These are phyloP conservation scores for Phylloscopus trochilus DNA, from an alignment of 2,113 vertebrate species.

Conservation along the genomic window DNA sequence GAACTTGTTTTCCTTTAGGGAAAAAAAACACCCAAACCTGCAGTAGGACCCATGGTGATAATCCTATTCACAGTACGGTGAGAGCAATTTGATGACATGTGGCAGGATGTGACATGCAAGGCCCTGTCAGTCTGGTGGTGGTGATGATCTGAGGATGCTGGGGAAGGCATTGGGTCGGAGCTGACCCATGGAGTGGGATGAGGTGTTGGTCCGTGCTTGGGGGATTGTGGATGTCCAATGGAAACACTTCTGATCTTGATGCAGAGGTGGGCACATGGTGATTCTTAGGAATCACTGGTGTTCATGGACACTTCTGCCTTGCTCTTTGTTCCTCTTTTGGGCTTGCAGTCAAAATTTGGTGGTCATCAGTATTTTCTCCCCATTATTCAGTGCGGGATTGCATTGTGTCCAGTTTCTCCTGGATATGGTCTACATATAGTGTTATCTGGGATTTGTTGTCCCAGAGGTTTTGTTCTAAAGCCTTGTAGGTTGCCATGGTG, in stretches of 20 bases:
- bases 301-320: background rate
- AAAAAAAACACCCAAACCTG: background rate
- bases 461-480: background rate
- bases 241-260: background rate
- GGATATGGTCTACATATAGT: background rate
- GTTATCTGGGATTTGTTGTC: background rate
- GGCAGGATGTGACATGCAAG: background rate
- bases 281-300: background rate
- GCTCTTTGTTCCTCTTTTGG: background rate
- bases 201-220: background rate
- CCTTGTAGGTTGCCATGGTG: background rate
- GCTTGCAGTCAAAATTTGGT: background rate
- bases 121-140: background rate
- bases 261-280: background rate
- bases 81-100: background rate
- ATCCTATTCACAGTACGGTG: fast-evolving
- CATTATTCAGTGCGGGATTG: background rate
- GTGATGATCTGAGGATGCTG: background rate
- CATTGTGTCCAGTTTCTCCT: background rate
- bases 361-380: background rate
- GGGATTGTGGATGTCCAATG: background rate
- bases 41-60: background rate
- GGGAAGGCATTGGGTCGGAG: background rate
- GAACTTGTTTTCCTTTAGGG: background rate
- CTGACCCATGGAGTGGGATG: background rate